A percentile compares a stretch with the other conserved stretches of the same genome.
phyloP scores from a whole-genome alignment of 2,113 vertebrate species.

The Ceyx melanurus region DNA sequence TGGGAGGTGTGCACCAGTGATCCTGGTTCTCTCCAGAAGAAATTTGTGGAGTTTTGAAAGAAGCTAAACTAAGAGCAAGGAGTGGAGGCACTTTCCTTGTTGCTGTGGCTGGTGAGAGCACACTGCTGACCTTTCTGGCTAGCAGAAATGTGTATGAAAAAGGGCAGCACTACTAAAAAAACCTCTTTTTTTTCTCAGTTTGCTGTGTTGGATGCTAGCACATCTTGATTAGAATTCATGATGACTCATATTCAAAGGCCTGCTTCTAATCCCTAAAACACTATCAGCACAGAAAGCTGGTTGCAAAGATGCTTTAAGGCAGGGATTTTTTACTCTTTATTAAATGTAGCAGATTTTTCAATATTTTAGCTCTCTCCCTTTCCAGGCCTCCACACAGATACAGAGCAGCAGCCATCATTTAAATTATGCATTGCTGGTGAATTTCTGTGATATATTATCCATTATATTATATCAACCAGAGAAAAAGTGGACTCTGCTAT shows the following conservation, averaged over 20 bases:
- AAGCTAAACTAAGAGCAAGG: not conserved
- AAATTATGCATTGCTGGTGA: not conserved
- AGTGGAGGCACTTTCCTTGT: not conserved
- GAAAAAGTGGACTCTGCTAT: not conserved
- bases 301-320: constrained; percentile 15
- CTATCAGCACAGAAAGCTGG: not conserved
- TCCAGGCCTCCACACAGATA: not conserved
- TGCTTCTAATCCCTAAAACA: not conserved
- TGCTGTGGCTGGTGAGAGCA: not conserved
- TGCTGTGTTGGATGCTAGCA: not conserved
- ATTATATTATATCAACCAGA: not conserved
- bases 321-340: not conserved
- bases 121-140: not conserved
- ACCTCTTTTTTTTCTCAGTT: not conserved
- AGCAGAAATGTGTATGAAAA: not conserved
- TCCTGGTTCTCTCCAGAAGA: not conserved
- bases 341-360: not conserved
- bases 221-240: constrained; percentile 10
- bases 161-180: not conserved
- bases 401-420: not conserved
- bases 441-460: not conserved
- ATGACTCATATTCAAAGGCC: not conserved
- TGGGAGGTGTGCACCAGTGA: not conserved
- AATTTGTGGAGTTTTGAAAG: not conserved
- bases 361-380: not conserved